Evolutionary conservation across 2,888 invertebrate species (phyloP), one percentile per base, ranked within the genome.

Genomic region (Ectemnius lituratus): DNA sequence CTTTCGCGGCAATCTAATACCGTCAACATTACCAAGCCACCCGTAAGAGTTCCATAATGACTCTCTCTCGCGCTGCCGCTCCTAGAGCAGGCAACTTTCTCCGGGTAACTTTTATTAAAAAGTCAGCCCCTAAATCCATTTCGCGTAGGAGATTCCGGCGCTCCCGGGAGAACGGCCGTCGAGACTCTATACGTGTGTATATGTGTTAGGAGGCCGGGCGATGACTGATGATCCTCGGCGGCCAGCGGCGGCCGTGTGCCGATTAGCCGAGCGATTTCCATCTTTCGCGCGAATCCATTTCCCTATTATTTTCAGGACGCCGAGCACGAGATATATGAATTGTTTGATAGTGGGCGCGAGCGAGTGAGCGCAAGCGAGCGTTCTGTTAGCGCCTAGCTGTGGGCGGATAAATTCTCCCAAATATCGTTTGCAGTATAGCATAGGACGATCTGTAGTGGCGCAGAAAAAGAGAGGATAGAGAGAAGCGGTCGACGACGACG

Each of bases 291-390:
- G 87, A 89, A 90, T 90, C 90, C 90, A 91, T 91, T 91, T 91
- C 90, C 90, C 90, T 89, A 90, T 91, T 91, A 91, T 90, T 90
- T 37, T 86, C 90, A 81, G 87, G 70, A 86, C 88, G 90, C 90
- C 90, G 86, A 80, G 76, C 84, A 74, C 78, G 87, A 90, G 90
- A 91, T 89, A 85, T 90, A 90, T 91, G 90, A 90, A 90, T 90
- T 90, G 89, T 89, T 90, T 88, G 88, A 88, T 88, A 87, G 69
- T 81, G 61, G 60, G 62, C 37, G 73, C 52, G 52, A 62, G 66
- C 62, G 58, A 37, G 52, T 63, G 37, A 6, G 1, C 8, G 1
- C 8, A 1, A 37, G 23, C 23, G 23, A 23, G 23, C 8, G 37
- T 6, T 37, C 37, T 57, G 70, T 75, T 73, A 71, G 60, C 71